Evolutionary conservation across 2,888 invertebrate genomes (phyloP).

Genomic region (Phasia obesa): DNA sequence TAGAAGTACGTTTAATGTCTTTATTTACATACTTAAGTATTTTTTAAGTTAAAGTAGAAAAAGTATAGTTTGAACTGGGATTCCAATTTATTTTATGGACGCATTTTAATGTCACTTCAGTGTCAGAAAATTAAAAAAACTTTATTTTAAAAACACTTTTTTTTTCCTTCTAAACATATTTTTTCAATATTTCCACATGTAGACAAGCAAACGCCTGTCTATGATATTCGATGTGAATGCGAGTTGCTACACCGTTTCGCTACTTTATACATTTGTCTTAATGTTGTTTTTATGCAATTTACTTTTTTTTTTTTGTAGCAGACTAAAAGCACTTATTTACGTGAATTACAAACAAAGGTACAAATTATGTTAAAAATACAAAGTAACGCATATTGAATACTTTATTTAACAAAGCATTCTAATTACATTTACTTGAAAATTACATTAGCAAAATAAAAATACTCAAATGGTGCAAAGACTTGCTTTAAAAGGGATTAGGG

Average conservation of each 20-base stretch:
- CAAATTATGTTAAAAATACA: neutral
- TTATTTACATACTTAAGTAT: neutral
- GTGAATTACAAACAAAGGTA: neutral
- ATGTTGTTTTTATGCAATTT: slow-evolving; percentile 21
- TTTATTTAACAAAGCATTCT: neutral
- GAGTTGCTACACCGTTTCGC: too few relatives aligned
- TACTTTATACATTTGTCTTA: neutral
- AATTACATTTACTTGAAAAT: neutral
- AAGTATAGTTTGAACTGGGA: neutral
- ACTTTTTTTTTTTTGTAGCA: neutral
- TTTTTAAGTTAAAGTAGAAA: neutral
- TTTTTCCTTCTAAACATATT: too few relatives aligned
- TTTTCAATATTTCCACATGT: neutral
- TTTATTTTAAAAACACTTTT: too few relatives aligned
- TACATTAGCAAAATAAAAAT: neutral
- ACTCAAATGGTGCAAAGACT: too few relatives aligned
- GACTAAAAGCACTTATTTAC: too few relatives aligned
- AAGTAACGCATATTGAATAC: slow-evolving; percentile 12
- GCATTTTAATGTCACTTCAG: slow-evolving; percentile 13
- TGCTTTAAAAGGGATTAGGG: neutral
- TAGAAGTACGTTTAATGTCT: too few relatives aligned
- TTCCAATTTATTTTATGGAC: slow-evolving; percentile 13
- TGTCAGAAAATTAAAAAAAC: slow-evolving; percentile 2
- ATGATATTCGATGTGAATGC: too few relatives aligned
- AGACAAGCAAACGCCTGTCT: neutral